Percentiles rank a stretch among this genome's conserved stretches.
Conservation (phyloP, 2,888 invertebrate species). For the Dynastes grantii region DNA sequence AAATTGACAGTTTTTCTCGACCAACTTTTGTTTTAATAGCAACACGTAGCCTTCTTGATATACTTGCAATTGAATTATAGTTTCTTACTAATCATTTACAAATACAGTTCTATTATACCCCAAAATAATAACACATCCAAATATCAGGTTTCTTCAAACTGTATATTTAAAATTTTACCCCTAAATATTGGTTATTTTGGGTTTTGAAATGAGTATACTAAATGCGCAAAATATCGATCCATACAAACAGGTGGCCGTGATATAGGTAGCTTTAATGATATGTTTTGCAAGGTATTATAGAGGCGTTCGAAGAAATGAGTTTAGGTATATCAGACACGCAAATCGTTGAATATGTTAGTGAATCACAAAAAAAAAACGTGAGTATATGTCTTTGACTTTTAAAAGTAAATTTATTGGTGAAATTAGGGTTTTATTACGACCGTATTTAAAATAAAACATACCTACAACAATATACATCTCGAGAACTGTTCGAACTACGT, state of each 20-base stretch:
- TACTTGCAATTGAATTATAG: too few species aligned
- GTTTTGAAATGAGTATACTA: neutral
- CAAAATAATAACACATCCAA: too few species aligned
- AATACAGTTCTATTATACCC: too few species aligned
- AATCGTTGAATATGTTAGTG: neutral
- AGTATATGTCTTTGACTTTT: too few species aligned
- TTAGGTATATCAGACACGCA: neutral
- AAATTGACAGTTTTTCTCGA: too few species aligned
- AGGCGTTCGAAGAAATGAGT: neutral
- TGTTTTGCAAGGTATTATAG: neutral
- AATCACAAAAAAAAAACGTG: neutral
- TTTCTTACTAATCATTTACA: too few species aligned
- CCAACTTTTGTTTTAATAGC: too few species aligned
- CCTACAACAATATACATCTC: conserved; percentile 7
- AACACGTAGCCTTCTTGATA: too few species aligned
- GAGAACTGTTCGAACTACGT: neutral
- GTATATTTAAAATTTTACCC: too few species aligned
- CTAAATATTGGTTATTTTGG: too few species aligned
- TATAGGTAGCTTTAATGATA: neutral
- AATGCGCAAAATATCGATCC: neutral
- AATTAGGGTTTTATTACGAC: neutral
- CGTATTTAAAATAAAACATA: neutral
- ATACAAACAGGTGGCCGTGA: neutral
- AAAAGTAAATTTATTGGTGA: neutral
- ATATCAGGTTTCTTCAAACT: too few species aligned